A percentile compares a stretch with the other conserved stretches of the same genome.
These are phyloP conservation scores for Lucilia sericata DNA, from an alignment of 1,140 invertebrate genomes.

Conservation along the genomic window DNA sequence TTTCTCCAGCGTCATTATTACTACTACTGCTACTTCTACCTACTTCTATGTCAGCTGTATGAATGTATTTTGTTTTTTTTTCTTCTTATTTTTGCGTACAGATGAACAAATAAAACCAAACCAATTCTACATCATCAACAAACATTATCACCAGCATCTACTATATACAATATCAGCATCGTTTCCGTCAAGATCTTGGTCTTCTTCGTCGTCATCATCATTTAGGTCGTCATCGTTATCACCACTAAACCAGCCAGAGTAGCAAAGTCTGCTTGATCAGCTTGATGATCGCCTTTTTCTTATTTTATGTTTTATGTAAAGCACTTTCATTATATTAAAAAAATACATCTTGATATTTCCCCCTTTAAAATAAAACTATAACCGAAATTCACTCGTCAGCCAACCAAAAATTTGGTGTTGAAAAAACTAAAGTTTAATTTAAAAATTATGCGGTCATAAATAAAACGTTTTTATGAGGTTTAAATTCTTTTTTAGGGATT, in stretches of 20 bases:
- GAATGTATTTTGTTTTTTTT: too few relatives aligned
- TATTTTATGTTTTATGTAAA: not conserved
- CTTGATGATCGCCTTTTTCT: not conserved
- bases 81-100: not conserved
- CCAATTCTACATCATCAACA: not conserved
- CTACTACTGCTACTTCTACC: not conserved
- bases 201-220: not conserved
- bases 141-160: not conserved
- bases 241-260: not conserved
- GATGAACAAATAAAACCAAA: not conserved
- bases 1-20: slow-evolving; percentile 36
- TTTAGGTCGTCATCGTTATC: slow-evolving; percentile 1
- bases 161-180: not conserved
- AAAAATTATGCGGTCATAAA: slow-evolving; percentile 32
- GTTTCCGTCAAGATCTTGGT: not conserved
- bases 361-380: not conserved
- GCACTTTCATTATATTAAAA: not conserved
- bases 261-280: not conserved
- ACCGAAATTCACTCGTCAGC: not conserved
- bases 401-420: slow-evolving; percentile 10
- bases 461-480: slow-evolving; percentile 25
- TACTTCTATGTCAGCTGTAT: not conserved
- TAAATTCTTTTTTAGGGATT: not conserved
- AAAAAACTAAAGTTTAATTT: slow-evolving; percentile 8
- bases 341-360: not conserved